Conservation (phyloP, 2,888 invertebrate genomes). For the Philaethria dido region DNA sequence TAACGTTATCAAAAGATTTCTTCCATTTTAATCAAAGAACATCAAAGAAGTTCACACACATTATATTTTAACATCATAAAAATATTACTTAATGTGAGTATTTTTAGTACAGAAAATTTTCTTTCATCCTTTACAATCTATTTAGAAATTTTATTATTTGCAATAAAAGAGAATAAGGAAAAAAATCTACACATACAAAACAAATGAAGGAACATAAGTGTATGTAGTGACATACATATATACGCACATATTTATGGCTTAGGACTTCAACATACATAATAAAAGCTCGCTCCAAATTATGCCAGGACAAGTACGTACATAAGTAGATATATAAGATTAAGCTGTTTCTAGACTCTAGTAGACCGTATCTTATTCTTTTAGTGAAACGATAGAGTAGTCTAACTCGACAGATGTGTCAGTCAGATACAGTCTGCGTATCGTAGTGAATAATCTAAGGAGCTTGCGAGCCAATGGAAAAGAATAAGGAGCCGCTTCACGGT, state of each 20-base stretch:
- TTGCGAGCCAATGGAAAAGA: no score
- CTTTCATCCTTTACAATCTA: conserved; percentile 3
- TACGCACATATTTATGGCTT: no score
- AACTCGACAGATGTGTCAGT: no score
- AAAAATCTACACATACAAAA: background rate
- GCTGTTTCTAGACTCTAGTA: no score
- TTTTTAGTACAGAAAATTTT: background rate
- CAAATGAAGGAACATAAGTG: background rate
- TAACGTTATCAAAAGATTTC: background rate
- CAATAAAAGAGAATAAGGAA: background rate
- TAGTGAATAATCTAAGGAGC: no score
- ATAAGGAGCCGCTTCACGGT: no score
- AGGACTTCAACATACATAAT: background rate
- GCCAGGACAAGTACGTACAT: no score
- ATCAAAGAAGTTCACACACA: conserved; percentile 9
- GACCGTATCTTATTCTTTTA: no score
- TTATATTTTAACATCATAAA: background rate
- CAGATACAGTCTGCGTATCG: no score
- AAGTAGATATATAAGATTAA: no score
- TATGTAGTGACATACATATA: background rate
- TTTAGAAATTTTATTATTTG: background rate
- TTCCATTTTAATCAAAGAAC: conserved; percentile 4
- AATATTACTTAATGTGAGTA: background rate
- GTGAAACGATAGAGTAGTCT: no score
- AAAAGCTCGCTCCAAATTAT: background rate